phyloP scores from a whole-genome alignment of 1,140 invertebrate species.

The Meteorus sp. region DNA sequence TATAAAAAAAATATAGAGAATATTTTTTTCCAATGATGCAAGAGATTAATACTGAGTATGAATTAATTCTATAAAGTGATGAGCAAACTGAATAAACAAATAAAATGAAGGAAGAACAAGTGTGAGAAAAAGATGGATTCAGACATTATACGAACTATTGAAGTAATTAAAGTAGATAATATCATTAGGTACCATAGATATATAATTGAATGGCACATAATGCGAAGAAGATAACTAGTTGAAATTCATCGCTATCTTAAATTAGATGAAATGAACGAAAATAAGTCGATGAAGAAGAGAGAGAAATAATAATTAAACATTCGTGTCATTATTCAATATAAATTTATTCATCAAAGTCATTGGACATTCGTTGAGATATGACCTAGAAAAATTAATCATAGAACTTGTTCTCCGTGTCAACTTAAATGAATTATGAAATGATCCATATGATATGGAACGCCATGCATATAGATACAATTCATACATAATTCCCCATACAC shows the following conservation, averaged over 20 bases:
- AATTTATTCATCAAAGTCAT: conserved; percentile 24
- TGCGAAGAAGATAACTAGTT: conserved; percentile 10
- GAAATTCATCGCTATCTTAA: background rate
- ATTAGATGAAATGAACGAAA: no score
- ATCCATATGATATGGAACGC: no score
- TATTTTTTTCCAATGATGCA: conserved; percentile 15
- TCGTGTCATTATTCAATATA: conserved; percentile 14
- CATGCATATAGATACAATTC: no score
- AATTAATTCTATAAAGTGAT: conserved; percentile 6
- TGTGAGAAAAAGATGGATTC: conserved; percentile 8
- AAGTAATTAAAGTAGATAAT: conserved; percentile 22
- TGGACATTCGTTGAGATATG: conserved; percentile 10
- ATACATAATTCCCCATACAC: no score
- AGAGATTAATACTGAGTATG: background rate
- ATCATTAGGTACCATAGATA: conserved; percentile 27
- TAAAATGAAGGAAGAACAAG: conserved; percentile 7
- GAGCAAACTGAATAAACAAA: background rate
- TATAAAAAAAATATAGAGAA: conserved; percentile 17
- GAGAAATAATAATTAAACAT: background rate
- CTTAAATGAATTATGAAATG: no score
- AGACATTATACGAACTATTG: conserved; percentile 24
- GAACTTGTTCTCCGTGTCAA: background rate
- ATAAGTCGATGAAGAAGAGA: background rate
- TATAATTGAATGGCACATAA: conserved; percentile 6
- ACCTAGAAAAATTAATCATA: conserved; percentile 7